These are phyloP conservation scores for Perodicticus potto DNA, from an alignment of 2,797 vertebrate species.

Conservation along the genomic window DNA sequence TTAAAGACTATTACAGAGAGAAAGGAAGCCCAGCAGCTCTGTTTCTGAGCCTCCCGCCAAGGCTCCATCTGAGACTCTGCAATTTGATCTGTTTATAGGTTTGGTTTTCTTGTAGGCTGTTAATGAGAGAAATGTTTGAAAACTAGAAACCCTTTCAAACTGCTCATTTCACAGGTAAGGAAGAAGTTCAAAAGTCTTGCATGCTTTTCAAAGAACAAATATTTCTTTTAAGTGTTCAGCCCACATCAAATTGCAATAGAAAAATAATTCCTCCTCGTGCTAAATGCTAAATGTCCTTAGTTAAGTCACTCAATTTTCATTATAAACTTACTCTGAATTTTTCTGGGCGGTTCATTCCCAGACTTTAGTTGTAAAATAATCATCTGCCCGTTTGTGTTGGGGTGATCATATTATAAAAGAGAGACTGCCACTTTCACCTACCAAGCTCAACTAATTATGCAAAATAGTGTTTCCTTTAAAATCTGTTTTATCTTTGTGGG, in stretches of 20 bases:
- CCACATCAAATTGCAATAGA: constrained; percentile 26
- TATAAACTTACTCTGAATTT: constrained; percentile 28
- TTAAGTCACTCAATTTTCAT: constrained; percentile 32
- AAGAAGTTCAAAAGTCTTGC: neutral
- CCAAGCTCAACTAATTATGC: constrained; percentile 42
- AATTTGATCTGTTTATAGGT: constrained; percentile 48
- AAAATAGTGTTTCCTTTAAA: constrained; percentile 53
- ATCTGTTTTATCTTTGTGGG: constrained; percentile 17
- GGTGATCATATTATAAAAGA: constrained; percentile 37
- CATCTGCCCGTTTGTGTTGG: constrained; percentile 5
- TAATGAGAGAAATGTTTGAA: constrained; percentile 49
- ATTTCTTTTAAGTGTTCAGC: constrained; percentile 31
- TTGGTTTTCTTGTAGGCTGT: constrained; percentile 29
- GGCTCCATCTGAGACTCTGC: neutral
- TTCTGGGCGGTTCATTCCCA: neutral
- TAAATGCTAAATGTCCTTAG: constrained; percentile 39
- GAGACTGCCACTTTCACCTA: constrained; percentile 25
- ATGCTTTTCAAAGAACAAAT: constrained; percentile 30
- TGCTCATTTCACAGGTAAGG: constrained; percentile 49
- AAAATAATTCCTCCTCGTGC: neutral
- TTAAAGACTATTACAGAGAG: constrained; percentile 7
- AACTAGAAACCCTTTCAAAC: neutral
- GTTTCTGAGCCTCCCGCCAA: constrained; percentile 45
- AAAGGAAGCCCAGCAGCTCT: constrained; percentile 49
- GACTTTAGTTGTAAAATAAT: constrained; percentile 22